phyloP scores from a whole-genome alignment of 1,140 invertebrate genomes.

The Drosophila parvula region DNA sequence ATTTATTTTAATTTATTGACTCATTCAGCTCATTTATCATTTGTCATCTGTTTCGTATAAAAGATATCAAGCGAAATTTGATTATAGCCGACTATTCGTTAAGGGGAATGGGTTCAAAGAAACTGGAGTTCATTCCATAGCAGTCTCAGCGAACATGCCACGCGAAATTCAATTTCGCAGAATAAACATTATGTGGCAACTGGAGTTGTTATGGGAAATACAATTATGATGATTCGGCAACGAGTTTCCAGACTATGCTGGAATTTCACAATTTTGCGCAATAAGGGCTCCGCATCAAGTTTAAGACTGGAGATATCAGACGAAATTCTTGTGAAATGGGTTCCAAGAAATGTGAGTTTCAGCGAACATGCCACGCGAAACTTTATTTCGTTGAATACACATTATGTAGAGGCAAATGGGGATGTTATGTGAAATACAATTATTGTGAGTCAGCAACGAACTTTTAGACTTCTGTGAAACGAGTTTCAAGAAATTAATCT shows the following conservation, averaged over 20 bases:
- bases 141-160: not conserved
- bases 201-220: constrained; percentile 16
- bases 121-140: not conserved
- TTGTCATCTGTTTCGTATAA: not conserved
- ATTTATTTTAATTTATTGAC: constrained; percentile 15
- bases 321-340: not conserved
- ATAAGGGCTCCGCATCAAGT: not conserved
- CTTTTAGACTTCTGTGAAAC: not conserved
- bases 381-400: not conserved
- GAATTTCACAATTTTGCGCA: constrained; percentile 13
- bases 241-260: not conserved
- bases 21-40: not conserved
- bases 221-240: not conserved
- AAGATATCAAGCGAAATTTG: constrained; percentile 16
- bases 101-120: not conserved
- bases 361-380: not conserved
- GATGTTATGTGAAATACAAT: not conserved
- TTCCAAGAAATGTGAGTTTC: constrained; percentile 4
- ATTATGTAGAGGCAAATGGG: not conserved
- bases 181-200: constrained; percentile 1
- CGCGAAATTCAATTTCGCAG: not conserved
- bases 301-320: not conserved
- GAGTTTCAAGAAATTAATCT: no score
- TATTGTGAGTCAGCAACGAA: not conserved
- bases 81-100: not conserved